Base-by-base conservation (phyloP, 2,797 vertebrate genomes). In the Brotula barbata region DNA sequence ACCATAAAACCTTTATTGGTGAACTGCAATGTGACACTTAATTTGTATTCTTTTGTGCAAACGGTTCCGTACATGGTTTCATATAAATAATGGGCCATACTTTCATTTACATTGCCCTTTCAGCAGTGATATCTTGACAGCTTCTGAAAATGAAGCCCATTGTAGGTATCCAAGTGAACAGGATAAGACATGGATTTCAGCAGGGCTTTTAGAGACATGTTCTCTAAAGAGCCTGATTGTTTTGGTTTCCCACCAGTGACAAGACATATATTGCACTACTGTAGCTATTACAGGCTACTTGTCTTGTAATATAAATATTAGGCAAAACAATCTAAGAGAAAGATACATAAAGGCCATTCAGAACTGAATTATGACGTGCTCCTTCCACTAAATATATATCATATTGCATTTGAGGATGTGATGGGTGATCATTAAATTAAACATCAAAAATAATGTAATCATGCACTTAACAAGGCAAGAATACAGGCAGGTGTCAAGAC, bases 191-290 rank as follows among this genome's bases (percentile, higher is more conserved):
- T 59, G 20, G 60, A 40, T 45, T 58, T 69, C 76, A 81, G 66
- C 52, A 74, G 70, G 71, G 68, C 41, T 60, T 61, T 43, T 1
- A 40, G 41, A 67, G 52, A 42, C 1, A 3, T 13, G 74, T 19
- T 13, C 23, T 64, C 57, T 40, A 5, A 7, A 40, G 53, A 64
- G 47, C 64, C 49, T 16, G 60, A 4, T 40, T 37, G 46, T 61
- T 71, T 34, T 39, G 58, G 34, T 58, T 47, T 66, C 58, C 54
- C 55, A 64, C 78, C 88, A 90, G 87, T 88, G 84, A 87, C 71
- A 51, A 81, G 87, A 89, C 87, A 77, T 28, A 67, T 89, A 89
- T 89, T 89, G 88, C 90, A 89, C 88, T 58, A 63, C 22, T 71
- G 63, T 41, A 76, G 58, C 76, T 79, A 16, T 60, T 46, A 48